These are phyloP conservation scores for Helarctos malayanus DNA, from an alignment of 2,797 vertebrate genomes.

Conservation along the genomic window DNA sequence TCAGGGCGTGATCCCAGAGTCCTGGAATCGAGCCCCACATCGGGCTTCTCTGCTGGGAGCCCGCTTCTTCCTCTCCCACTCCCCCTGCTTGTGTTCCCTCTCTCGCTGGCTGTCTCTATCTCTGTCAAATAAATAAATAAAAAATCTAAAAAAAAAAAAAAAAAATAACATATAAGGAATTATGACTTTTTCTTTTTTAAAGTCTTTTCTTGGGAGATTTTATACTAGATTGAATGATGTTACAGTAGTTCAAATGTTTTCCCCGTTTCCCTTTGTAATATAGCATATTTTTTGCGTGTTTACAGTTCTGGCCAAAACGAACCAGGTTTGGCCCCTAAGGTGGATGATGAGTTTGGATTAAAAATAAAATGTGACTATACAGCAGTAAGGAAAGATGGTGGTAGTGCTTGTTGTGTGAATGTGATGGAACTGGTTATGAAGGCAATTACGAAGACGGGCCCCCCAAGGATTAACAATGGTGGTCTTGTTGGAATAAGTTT, in stretches of 20 bases:
- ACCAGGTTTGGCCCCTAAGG: background rate
- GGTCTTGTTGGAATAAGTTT: background rate
- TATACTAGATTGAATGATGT: background rate
- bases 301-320: background rate
- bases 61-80: too few species aligned
- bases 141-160: too few species aligned
- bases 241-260: conserved; percentile 10
- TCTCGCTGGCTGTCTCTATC: too few species aligned
- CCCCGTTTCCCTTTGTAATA: background rate
- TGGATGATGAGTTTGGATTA: background rate
- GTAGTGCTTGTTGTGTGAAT: background rate
- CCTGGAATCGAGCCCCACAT: too few species aligned
- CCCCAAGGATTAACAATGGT: background rate
- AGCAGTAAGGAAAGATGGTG: background rate
- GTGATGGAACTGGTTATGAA: background rate
- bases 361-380: background rate
- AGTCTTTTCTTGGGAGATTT: conserved; percentile 11
- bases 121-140: too few species aligned
- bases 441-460: background rate
- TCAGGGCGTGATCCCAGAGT: too few species aligned
- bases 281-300: background rate
- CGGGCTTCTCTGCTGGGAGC: too few species aligned
- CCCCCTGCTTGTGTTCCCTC: too few species aligned
- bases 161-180: background rate
- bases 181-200: background rate